A percentile compares a stretch with the other conserved stretches of the same genome.
Conservation (phyloP, 1,140 invertebrate genomes). For the Aphidius gifuensis region DNA sequence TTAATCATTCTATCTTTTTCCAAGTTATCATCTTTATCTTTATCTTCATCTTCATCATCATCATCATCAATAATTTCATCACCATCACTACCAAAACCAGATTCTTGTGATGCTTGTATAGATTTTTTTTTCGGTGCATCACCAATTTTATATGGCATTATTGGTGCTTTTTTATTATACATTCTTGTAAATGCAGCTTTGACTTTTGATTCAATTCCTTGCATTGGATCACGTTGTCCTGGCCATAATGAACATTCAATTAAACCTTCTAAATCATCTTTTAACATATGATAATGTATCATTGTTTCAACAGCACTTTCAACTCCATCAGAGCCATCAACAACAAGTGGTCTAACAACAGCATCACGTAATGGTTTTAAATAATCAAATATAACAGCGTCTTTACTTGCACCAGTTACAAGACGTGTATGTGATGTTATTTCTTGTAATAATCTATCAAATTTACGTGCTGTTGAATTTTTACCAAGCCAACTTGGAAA, state of each 20-base stretch:
- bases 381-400: slow-evolving; percentile 82
- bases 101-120: slow-evolving; percentile 42
- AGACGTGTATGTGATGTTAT: slow-evolving; percentile 45
- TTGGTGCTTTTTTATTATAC: slow-evolving; percentile 80
- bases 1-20: slow-evolving; percentile 78
- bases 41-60: slow-evolving; percentile 60
- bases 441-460: slow-evolving; percentile 62
- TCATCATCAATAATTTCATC: slow-evolving; percentile 46
- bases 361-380: slow-evolving; percentile 67
- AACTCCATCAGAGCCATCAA: slow-evolving; percentile 70
- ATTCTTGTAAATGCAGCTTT: slow-evolving; percentile 90
- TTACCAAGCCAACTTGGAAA: slow-evolving; percentile 97
- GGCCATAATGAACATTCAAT: slow-evolving; percentile 84
- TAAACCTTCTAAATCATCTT: slow-evolving; percentile 88
- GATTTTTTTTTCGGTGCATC: slow-evolving; percentile 60
- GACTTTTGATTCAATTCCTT: slow-evolving; percentile 69
- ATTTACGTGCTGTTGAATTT: slow-evolving; percentile 82
- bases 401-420: slow-evolving; percentile 69
- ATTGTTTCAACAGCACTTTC: slow-evolving; percentile 71
- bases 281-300: slow-evolving; percentile 77
- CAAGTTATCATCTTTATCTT: slow-evolving; percentile 60
- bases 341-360: slow-evolving; percentile 71
- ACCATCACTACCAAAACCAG: slow-evolving; percentile 50
- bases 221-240: slow-evolving; percentile 70
- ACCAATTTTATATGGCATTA: slow-evolving; percentile 69